Evolutionary conservation across 2,113 vertebrate species (phyloP).

Genomic region (Notechis scutatus): DNA sequence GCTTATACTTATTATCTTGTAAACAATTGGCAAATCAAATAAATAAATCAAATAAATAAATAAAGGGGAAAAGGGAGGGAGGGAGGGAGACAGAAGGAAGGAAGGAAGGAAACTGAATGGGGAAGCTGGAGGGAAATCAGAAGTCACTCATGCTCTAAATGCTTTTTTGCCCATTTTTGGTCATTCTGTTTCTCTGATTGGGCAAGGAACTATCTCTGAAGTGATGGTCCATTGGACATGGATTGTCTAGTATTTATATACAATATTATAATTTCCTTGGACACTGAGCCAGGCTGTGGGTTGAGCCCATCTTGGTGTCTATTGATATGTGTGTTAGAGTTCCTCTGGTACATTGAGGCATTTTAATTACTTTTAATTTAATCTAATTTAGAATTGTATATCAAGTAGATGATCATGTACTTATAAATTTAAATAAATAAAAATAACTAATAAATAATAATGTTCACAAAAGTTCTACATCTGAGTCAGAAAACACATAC

Average conservation of each 20-base stretch:
- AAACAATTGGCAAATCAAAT: no score
- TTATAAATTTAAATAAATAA: neutral
- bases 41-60: no score
- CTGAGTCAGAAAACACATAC: neutral
- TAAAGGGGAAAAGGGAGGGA: no score
- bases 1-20: no score
- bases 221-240: neutral
- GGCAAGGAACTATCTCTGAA: neutral
- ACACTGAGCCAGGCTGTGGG: neutral
- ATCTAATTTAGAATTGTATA: neutral
- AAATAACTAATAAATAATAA: neutral
- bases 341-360: neutral
- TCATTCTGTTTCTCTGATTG: neutral
- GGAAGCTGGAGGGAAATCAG: neutral
- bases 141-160: neutral
- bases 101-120: neutral
- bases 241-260: neutral
- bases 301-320: neutral
- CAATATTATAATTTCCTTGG: neutral
- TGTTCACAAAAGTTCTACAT: neutral
- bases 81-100: neutral
- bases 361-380: neutral
- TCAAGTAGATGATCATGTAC: neutral
- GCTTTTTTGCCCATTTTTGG: neutral
- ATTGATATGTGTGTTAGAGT: neutral